Base-by-base conservation (phyloP, 2,888 invertebrate species). In the Pycnomerus fuliginosus region DNA sequence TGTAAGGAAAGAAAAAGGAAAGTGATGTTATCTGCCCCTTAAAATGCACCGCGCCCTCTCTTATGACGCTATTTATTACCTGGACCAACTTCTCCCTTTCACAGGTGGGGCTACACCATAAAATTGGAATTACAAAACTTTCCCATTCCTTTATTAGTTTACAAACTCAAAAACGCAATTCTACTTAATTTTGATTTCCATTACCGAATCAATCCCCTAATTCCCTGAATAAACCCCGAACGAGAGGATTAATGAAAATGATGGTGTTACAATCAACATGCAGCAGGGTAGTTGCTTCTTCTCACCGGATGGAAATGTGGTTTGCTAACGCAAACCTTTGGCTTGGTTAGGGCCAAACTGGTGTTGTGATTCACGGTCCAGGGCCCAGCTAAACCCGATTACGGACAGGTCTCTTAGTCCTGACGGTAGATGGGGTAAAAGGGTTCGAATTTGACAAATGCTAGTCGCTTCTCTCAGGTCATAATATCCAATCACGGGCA, bases 1-100 rank as follows among this genome's bases (percentile, higher is more conserved):
- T 69, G 71, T 70, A 70, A 67, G 65, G 62, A 61, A 64, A 61
- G 62, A 58, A 62, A 64, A 61, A 65, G 63, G 62, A 60, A 66
- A 64, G 63, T 62, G 61, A 58, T 63, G 61, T 64, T 64, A 64
- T 61, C 59, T 57, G 58, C 46, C 31, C 52, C 57, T 54, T 48
- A 62, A 63, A 65, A 62, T 62, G 61, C 58, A 54, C 50, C 60
- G 32, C 40, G 8, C 38, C 28, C n/a, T n/a, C 37, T 44, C 44
- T 44, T 48, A 48, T 48, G 48, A 48, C 25, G 44, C 34, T 32
- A 44, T 44, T 50, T 50, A 50, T 42, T 40, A 42, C 28, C 28
- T 38, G 22, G 28, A 30, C 28, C 16, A 28, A 40, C 42, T 34
- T 40, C n/a, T 22, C 5, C 31, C n/a, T 20, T 4, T 20, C 8